Evolutionary conservation across 2,888 invertebrate genomes (phyloP).

Genomic region (Ceramica pisi): DNA sequence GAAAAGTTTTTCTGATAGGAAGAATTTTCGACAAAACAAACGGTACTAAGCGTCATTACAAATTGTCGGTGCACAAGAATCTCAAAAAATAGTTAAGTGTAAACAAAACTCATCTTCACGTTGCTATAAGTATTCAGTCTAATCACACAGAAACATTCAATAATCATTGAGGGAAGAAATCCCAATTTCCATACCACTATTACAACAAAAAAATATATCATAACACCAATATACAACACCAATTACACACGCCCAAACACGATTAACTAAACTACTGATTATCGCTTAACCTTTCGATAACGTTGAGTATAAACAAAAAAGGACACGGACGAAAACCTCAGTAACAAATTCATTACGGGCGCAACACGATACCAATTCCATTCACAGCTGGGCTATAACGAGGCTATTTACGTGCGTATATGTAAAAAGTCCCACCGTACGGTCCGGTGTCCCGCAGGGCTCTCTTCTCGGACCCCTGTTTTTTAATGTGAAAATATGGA

Average conservation of each 20-base stretch:
- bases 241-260: slow-evolving; percentile 64
- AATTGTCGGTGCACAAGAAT: neutral
- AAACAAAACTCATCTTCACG: slow-evolving; percentile 1
- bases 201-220: slow-evolving; percentile 62
- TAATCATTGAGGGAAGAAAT: slow-evolving; percentile 41
- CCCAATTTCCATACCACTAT: slow-evolving; percentile 48
- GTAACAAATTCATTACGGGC: slow-evolving; percentile 85
- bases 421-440: slow-evolving; percentile 75
- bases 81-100: neutral
- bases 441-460: slow-evolving; percentile 79
- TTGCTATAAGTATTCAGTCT: slow-evolving; percentile 47
- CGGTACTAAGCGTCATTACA: neutral
- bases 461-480: slow-evolving; percentile 75
- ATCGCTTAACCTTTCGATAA: slow-evolving; percentile 69
- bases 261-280: slow-evolving; percentile 59
- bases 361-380: slow-evolving; percentile 86
- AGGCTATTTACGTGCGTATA: slow-evolving; percentile 81
- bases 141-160: slow-evolving; percentile 55
- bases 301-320: slow-evolving; percentile 69
- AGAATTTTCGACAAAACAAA: neutral
- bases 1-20: neutral
- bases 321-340: slow-evolving; percentile 71
- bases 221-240: slow-evolving; percentile 56
- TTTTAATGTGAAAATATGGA: slow-evolving; percentile 82
- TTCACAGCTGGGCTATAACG: slow-evolving; percentile 87